Percentiles rank a stretch among this genome's conserved stretches.
These are phyloP conservation scores for Cydia pomonella DNA, from an alignment of 1,140 invertebrate genomes.

Conservation along the genomic window DNA sequence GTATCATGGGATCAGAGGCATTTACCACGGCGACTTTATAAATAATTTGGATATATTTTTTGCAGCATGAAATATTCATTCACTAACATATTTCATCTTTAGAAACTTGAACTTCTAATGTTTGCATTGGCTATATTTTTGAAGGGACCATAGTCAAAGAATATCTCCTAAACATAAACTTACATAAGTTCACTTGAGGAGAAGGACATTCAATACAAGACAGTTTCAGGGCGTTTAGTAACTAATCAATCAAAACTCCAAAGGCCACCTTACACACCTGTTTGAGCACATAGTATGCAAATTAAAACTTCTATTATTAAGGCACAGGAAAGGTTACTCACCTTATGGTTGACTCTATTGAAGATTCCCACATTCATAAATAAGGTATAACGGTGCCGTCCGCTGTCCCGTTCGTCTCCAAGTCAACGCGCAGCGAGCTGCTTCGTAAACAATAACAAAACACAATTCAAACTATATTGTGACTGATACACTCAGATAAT, in stretches of 20 bases:
- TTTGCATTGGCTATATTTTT: too few species aligned
- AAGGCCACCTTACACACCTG: background rate
- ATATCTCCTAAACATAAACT: background rate
- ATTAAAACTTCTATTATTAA: background rate
- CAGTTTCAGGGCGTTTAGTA: background rate
- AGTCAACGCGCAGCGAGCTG: slow-evolving; percentile 20
- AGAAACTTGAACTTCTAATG: too few species aligned
- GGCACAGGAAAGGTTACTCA: slow-evolving; percentile 57
- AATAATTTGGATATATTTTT: too few species aligned
- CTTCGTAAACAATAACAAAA: slow-evolving; percentile 31
- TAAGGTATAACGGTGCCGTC: slow-evolving; percentile 65
- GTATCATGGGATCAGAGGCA: too few species aligned
- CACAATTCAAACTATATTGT: background rate
- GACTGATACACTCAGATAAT: background rate
- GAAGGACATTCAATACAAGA: background rate
- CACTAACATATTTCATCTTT: too few species aligned
- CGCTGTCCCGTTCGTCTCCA: slow-evolving; percentile 29
- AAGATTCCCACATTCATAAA: slow-evolving; percentile 89
- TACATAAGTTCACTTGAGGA: background rate
- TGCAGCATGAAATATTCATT: too few species aligned
- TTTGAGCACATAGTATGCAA: background rate
- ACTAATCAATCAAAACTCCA: background rate
- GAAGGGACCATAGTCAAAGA: too few species aligned
- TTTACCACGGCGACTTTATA: too few species aligned
- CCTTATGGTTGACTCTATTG: slow-evolving; percentile 87